Evolutionary conservation across 2,113 vertebrate genomes (phyloP).

Genomic region (Emberiza fucata): DNA sequence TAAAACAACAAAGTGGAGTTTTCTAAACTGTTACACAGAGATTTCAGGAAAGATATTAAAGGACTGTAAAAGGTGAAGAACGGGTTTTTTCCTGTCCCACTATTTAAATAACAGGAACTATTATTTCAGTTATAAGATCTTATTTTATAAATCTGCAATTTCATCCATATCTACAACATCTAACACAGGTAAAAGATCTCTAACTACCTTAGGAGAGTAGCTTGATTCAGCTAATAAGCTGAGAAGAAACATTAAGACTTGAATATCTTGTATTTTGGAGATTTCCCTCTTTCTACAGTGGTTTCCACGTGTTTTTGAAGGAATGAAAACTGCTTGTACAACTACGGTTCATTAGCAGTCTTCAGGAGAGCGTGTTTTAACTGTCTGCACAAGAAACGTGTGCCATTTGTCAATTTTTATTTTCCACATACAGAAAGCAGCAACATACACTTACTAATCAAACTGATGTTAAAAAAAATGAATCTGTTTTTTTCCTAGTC

Average conservation of each 20-base stretch:
- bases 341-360: neutral
- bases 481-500: neutral
- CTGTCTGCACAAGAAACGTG: neutral
- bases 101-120: neutral
- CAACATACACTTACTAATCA: neutral
- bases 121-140: neutral
- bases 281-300: neutral
- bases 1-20: neutral
- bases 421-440: neutral
- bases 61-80: neutral
- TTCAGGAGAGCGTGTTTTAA: neutral
- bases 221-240: neutral
- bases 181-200: neutral
- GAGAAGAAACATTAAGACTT: neutral
- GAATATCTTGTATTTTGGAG: neutral
- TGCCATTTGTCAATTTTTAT: neutral
- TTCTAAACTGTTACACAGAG: neutral
- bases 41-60: neutral
- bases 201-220: neutral
- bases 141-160: neutral
- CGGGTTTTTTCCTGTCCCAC: neutral
- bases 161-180: neutral
- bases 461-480: neutral
- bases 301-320: neutral
- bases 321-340: neutral